Evolutionary conservation across 1,140 invertebrate species (phyloP).

Genomic region (Zaprionus ornatus): DNA sequence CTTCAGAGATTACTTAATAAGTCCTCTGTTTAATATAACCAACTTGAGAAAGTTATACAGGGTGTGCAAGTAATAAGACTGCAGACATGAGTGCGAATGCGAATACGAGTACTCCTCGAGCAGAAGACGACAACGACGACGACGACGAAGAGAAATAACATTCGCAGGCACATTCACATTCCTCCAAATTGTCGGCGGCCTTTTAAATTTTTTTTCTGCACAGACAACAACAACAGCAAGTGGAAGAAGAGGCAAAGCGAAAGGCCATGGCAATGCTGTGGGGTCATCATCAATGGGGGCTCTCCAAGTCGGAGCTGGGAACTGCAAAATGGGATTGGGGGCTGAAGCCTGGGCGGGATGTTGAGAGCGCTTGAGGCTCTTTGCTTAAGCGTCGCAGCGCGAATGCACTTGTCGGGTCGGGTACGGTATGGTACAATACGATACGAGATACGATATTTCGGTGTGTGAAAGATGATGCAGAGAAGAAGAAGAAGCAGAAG

Average conservation of each 20-base stretch:
- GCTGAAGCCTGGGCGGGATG: neutral
- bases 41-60: neutral
- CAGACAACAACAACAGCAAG: neutral
- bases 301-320: slow-evolving; percentile 27
- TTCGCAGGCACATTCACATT: slow-evolving; percentile 43
- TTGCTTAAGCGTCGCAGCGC: slow-evolving; percentile 18
- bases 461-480: slow-evolving; percentile 21
- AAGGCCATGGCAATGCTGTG: slow-evolving; percentile 41
- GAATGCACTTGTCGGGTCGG: slow-evolving; percentile 37
- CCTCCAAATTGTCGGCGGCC: slow-evolving; percentile 47
- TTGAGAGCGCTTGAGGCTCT: slow-evolving; percentile 22
- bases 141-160: slow-evolving; percentile 10
- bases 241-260: slow-evolving; percentile 17
- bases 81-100: slow-evolving; percentile 1
- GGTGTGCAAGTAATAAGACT: slow-evolving; percentile 1
- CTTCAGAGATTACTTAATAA: too few relatives aligned
- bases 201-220: slow-evolving; percentile 42
- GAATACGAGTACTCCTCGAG: slow-evolving; percentile 5
- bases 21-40: too few relatives aligned
- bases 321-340: slow-evolving; percentile 7
- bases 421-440: slow-evolving; percentile 2
- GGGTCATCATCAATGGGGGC: slow-evolving; percentile 42
- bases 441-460: slow-evolving; percentile 19
- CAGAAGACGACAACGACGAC: neutral
- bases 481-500: neutral